Conservation (phyloP, 2,888 invertebrate genomes). For the Hylaea fasciaria region DNA sequence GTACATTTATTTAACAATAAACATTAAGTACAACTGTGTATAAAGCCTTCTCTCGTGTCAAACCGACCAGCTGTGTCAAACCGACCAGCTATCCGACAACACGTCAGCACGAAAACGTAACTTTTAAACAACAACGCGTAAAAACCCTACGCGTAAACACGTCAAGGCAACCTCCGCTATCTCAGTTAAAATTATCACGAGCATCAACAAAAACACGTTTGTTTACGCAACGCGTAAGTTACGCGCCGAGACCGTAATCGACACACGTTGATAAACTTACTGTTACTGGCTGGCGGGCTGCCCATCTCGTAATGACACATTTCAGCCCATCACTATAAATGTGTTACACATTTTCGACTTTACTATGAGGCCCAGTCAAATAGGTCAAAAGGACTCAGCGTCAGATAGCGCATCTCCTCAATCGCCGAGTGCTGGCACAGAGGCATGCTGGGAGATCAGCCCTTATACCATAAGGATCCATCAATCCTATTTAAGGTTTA, state of each 20-base stretch:
- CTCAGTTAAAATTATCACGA: conserved; percentile 27
- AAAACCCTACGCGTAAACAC: not conserved
- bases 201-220: conserved; percentile 20
- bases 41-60: no score
- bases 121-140: not conserved
- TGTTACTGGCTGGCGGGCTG: conserved; percentile 7
- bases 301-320: conserved; percentile 4
- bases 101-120: not conserved
- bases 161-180: conserved; percentile 8
- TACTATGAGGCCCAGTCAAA: not conserved
- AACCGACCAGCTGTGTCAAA: no score
- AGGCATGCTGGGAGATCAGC: no score
- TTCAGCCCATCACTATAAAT: not conserved
- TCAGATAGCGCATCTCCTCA: no score
- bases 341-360: not conserved
- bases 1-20: no score
- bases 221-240: conserved; percentile 24
- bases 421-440: no score
- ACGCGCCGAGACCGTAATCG: conserved; percentile 8
- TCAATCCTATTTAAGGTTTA: no score
- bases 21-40: no score
- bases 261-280: conserved; percentile 9
- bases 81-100: no score
- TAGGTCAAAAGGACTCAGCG: not conserved
- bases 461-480: no score